A percentile compares a stretch with the other conserved stretches of the same genome.
Evolutionary conservation across 2,888 invertebrate genomes (phyloP).

Genomic region (Tipula lateralis): DNA sequence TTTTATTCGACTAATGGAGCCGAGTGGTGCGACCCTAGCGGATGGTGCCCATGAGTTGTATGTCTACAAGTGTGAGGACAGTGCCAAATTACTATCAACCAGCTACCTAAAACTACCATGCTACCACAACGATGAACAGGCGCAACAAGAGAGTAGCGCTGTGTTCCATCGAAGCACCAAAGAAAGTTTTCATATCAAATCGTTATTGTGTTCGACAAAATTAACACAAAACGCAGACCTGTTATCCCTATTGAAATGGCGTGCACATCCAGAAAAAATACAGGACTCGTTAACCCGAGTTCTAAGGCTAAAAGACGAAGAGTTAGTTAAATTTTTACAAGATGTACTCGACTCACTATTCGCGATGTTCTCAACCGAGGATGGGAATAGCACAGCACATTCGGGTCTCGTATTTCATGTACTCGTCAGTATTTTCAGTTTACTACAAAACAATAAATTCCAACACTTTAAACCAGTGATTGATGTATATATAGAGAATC

Average conservation of each 20-base stretch:
- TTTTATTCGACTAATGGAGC: constrained; percentile 84
- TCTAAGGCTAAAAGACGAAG: constrained; percentile 77
- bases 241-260: constrained; percentile 85
- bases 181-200: constrained; percentile 76
- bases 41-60: constrained; percentile 86
- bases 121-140: constrained; percentile 57
- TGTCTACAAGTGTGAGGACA: constrained; percentile 89
- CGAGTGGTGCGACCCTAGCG: constrained; percentile 81
- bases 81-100: constrained; percentile 53
- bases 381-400: constrained; percentile 82
- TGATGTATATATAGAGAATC: constrained; percentile 89
- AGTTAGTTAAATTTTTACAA: constrained; percentile 89
- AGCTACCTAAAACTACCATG: constrained; percentile 62
- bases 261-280: constrained; percentile 79
- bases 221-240: constrained; percentile 92
- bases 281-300: constrained; percentile 80
- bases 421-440: constrained; percentile 84
- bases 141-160: constrained; percentile 49
- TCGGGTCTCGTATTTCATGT: constrained; percentile 90
- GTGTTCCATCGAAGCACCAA: constrained; percentile 74
- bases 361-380: constrained; percentile 88
- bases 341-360: constrained; percentile 92
- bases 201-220: constrained; percentile 91
- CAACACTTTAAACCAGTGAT: constrained; percentile 92
- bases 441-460: constrained; percentile 84